Percentiles rank a stretch among this genome's conserved stretches.
These are phyloP conservation scores for Leptinotarsa lineolata DNA, from an alignment of 1,140 invertebrate genomes.

Conservation along the genomic window DNA sequence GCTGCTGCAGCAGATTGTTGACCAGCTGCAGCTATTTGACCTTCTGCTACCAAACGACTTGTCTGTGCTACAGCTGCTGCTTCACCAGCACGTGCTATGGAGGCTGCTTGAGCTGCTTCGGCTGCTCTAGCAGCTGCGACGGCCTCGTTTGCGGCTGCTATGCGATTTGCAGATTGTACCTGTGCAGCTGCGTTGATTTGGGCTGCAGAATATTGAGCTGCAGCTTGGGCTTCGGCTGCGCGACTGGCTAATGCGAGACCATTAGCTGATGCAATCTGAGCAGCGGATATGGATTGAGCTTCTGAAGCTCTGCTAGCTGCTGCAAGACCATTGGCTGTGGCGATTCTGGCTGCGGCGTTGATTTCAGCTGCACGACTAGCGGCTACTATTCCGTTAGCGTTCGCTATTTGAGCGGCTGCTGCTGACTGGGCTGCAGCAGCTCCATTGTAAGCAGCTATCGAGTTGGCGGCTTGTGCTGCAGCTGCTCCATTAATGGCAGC, in stretches of 20 bases:
- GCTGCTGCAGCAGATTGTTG: conserved; percentile 9
- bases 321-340: neutral
- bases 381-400: conserved; percentile 2
- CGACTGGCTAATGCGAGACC: neutral
- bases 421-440: conserved; percentile 2
- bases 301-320: conserved; percentile 8
- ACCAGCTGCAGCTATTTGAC: conserved; percentile 16
- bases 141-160: conserved; percentile 10
- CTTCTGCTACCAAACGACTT: conserved; percentile 10
- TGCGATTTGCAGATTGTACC: conserved; percentile 10
- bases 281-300: neutral
- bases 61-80: conserved; percentile 14
- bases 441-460: neutral
- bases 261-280: neutral
- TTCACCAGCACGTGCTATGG: neutral
- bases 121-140: neutral
- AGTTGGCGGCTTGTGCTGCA: neutral
- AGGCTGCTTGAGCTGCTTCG: conserved; percentile 14
- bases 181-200: conserved; percentile 8
- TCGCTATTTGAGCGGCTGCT: conserved; percentile 9
- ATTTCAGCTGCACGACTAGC: conserved; percentile 5
- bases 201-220: neutral
- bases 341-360: neutral
- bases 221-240: conserved; percentile 14
- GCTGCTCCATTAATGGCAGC: neutral